Base-by-base conservation (phyloP, 1,140 invertebrate genomes). In the Elysia chlorotica region DNA sequence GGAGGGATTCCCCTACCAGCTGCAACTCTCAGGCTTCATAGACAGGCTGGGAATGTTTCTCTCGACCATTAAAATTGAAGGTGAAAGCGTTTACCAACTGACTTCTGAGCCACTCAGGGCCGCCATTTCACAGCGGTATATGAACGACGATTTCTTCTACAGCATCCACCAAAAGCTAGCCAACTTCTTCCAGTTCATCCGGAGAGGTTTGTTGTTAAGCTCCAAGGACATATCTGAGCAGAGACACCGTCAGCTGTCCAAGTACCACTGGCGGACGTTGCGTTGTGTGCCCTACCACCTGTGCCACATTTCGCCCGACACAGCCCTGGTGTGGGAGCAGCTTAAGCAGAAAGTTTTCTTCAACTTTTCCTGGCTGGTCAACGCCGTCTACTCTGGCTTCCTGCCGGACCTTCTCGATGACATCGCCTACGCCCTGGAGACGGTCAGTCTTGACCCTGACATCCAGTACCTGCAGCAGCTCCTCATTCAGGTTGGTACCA, bases 291-390 rank as follows among this genome's bases (percentile, higher is more conserved):
- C 77, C 1, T 76, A 76, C 68, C 77, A 78, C 38, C 65, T 78
- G n/a, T 74, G 73, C 37, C 72, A 69, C 37, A 76, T 63, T 21
- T 65, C 68, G 19, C 30, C 62, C 28, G 69, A 76, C n/a, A 53
- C 65, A 17, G 56, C 35, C 4, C 59, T 72, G 48, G 72, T 67
- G 21, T 69, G 70, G 74, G 61, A 66, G n/a, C 48, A 23, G 10
- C 63, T 78, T 2, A 78, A 78, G 38, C 65, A 73, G n/a, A 65
- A 71, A 19, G 74, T 78, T 5, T 74, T 78, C 53, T 71, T 71
- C 37, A 78, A 78, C 53, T 76, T 78, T 57, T 25, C 62, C 33
- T 78, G 77, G 77, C 54, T 78, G 19, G 68, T 78, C 62, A 78
- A 78, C 36, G 72, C 73, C 54, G 69, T 76, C n/a, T 78, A 76